Evolutionary conservation across 92 coral and sea anemone genomes (phyloP).

Genomic region (Siderastrea siderea): DNA sequence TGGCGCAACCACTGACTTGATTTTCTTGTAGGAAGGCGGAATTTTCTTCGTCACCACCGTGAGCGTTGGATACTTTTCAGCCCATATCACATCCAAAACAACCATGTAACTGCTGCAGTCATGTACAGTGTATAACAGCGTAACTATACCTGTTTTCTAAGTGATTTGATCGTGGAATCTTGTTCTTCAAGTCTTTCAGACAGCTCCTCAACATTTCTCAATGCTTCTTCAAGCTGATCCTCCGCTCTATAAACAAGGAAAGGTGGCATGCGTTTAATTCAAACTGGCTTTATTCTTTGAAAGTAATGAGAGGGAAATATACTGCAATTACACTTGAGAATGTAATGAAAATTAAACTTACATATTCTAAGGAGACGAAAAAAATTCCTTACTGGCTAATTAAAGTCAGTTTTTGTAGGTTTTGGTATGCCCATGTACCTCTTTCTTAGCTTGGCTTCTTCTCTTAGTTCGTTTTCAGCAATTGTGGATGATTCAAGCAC

Average conservation of each 20-base stretch:
- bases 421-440: slow-evolving; percentile 47
- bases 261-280: not conserved
- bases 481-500: slow-evolving; percentile 78
- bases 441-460: slow-evolving; percentile 89
- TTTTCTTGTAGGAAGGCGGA: too few relatives aligned
- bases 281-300: not conserved
- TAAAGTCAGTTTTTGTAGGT: too few relatives aligned
- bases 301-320: too few relatives aligned
- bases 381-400: too few relatives aligned
- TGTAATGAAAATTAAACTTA: too few relatives aligned
- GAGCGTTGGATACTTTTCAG: too few relatives aligned
- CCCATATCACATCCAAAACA: too few relatives aligned
- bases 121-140: not conserved
- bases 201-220: slow-evolving; percentile 87
- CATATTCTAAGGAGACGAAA: too few relatives aligned
- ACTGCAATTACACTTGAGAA: too few relatives aligned
- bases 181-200: slow-evolving; percentile 87
- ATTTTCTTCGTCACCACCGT: too few relatives aligned
- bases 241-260: slow-evolving; percentile 67
- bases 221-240: slow-evolving; percentile 84
- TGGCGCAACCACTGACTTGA: too few relatives aligned
- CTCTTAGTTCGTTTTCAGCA: slow-evolving; percentile 88
- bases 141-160: slow-evolving; percentile 78
- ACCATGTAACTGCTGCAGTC: too few relatives aligned
- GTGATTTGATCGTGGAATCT: slow-evolving; percentile 71